These are phyloP conservation scores for Trypoxylus dichotomus DNA, from an alignment of 1,140 invertebrate species.

Conservation along the genomic window DNA sequence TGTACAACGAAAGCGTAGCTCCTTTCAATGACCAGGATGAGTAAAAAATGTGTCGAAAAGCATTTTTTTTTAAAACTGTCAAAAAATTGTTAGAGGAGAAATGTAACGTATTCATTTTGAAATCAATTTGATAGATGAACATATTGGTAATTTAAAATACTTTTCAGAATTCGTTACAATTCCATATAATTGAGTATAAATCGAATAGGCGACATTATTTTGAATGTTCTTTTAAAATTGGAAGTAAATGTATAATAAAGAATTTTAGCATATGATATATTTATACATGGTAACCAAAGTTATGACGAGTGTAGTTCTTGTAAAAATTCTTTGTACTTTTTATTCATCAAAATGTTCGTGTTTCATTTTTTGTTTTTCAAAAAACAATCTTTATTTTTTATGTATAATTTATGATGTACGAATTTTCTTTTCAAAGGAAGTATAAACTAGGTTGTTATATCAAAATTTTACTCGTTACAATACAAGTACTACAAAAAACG, in stretches of 20 bases:
- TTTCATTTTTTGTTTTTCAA: too few relatives aligned
- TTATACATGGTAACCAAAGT: slow-evolving; percentile 9
- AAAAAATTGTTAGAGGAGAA: too few relatives aligned
- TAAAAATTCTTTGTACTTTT: slow-evolving; percentile 12
- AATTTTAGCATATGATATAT: not conserved
- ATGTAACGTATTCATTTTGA: not conserved
- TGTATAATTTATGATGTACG: too few relatives aligned
- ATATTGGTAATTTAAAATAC: not conserved
- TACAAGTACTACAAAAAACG: too few relatives aligned
- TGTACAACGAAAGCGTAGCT: not conserved
- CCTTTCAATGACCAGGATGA: not conserved
- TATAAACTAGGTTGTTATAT: too few relatives aligned
- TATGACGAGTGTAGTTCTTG: not conserved
- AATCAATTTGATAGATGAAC: not conserved
- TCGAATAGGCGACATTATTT: not conserved
- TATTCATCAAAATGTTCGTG: not conserved
- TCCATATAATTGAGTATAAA: not conserved
- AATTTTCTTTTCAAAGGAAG: too few relatives aligned
- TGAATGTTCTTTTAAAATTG: not conserved
- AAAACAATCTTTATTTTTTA: too few relatives aligned
- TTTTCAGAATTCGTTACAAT: not conserved
- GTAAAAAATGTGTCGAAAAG: not conserved
- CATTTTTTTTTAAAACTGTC: too few relatives aligned
- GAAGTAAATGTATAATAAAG: not conserved
- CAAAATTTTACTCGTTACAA: too few relatives aligned